phyloP scores from a whole-genome alignment of 2,888 invertebrate genomes.

The Tachina lurida region DNA sequence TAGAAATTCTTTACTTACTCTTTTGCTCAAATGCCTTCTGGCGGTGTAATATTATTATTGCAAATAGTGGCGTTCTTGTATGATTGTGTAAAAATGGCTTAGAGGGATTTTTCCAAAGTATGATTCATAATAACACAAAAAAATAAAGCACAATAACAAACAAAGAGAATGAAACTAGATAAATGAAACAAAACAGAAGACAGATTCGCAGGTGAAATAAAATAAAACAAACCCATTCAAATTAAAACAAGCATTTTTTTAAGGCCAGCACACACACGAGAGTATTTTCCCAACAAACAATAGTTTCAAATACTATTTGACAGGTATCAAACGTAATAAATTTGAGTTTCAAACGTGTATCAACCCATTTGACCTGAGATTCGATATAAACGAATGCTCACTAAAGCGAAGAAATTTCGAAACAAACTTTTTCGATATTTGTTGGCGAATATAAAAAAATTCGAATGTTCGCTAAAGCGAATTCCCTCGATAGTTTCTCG shows the following conservation, averaged over 20 bases:
- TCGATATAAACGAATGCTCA: too few relatives aligned
- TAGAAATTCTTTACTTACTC: slow-evolving; percentile 24
- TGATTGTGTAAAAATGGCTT: slow-evolving; percentile 26
- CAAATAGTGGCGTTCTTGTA: slow-evolving; percentile 4
- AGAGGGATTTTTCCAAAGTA: slow-evolving; percentile 58
- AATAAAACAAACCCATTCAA: slow-evolving; percentile 6
- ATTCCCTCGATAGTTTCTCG: too few relatives aligned
- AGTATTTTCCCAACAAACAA: not conserved
- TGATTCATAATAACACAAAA: slow-evolving; percentile 65
- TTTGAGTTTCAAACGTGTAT: not conserved
- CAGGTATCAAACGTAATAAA: not conserved
- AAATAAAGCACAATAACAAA: slow-evolving; percentile 19
- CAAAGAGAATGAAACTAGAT: slow-evolving; percentile 4
- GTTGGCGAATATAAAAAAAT: too few relatives aligned
- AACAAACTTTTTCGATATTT: too few relatives aligned
- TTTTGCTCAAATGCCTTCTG: slow-evolving; percentile 34
- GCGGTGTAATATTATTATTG: slow-evolving; percentile 27
- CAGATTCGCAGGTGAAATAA: slow-evolving; percentile 11
- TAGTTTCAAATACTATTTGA: not conserved
- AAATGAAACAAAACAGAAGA: slow-evolving; percentile 29
- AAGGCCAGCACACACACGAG: not conserved
- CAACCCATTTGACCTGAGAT: too few relatives aligned
- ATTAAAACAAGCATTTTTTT: slow-evolving; percentile 15
- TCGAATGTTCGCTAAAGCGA: too few relatives aligned
- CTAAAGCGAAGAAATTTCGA: too few relatives aligned